Base-by-base conservation (phyloP, 2,797 vertebrate genomes). In the Thripadectes ignobilis region DNA sequence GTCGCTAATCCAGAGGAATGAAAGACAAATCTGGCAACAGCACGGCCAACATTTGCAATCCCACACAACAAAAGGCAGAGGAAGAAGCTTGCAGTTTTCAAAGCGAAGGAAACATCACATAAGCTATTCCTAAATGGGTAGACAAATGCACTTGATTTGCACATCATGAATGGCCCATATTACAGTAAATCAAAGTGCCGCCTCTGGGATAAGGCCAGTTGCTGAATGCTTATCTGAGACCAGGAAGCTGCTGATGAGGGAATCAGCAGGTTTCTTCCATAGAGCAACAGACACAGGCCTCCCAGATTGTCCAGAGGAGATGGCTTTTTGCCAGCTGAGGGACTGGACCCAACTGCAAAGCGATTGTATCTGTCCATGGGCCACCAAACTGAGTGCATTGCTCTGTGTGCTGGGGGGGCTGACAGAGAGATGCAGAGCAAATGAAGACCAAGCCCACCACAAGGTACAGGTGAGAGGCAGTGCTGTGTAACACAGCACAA, bases 71-170 rank as follows among this genome's bases (percentile, higher is more conserved):
- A 87, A 93, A 74, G 59, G 74, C 24, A 3, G 63, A 92, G 63
- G 67, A 92, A 87, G 78, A 78, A 78, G 71, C 67, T 51, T 85
- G 34, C 0, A 6, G 77, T 87, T 95, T 95, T 90, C 91, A 95
- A 94, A 92, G 72, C 22, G 30, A 88, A 85, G 82, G 73, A 92
- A 93, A 84, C 61, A 83, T 78, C 82, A 89, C 91, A 91, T 59
- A 61, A 89, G 30, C 51, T 81, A 36, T 89, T 91, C 57, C 89
- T 91, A 96, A 94, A 92, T 2, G 22, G 41, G 62, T 62, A 96
- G 75, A 91, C 78, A 89, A 95, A 93, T 39, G 65, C 54, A 67
- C 87, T 93, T 95, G 36, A 93, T 95, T 95, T 94, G 91, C 95
- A 95, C 86, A 92, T 65, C 79, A 72, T 91, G 84, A 96, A 95